phyloP scores from a whole-genome alignment of 2,113 vertebrate genomes.

The Larimichthys crocea region DNA sequence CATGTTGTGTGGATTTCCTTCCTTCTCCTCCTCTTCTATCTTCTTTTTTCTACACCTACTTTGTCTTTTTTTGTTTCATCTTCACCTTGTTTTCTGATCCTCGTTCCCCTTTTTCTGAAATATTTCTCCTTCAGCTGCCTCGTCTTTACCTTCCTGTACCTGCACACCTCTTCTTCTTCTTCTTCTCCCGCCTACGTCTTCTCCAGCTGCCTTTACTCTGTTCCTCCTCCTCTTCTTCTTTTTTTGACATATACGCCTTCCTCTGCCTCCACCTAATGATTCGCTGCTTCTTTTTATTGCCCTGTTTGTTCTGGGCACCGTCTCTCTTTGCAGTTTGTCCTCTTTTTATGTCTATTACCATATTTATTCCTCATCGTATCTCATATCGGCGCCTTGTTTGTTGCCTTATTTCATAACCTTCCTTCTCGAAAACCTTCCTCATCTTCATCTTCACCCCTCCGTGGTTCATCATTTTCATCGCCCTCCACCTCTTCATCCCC shows the following conservation, averaged over 20 bases:
- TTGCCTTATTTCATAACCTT: not conserved
- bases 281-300: not conserved
- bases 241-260: not conserved
- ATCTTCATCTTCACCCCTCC: not conserved
- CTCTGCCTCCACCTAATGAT: not conserved
- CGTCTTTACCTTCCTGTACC: not conserved
- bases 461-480: not conserved
- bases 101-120: not conserved
- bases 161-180: not conserved
- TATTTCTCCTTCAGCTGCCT: constrained; percentile 9
- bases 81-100: not conserved
- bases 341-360: not conserved
- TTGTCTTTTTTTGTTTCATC: not conserved
- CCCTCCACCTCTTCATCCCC: not conserved
- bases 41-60: constrained; percentile 7
- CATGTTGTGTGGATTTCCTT: constrained; percentile 9
- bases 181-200: not conserved
- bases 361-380: not conserved
- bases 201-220: not conserved
- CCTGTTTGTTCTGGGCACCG: not conserved
- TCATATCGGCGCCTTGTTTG: not conserved
- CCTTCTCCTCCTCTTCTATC: not conserved
- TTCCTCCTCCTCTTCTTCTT: not conserved
- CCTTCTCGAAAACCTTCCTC: not conserved
- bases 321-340: not conserved